Base-by-base conservation (phyloP, 2,888 invertebrate genomes). In the Xestia rhomboidea region DNA sequence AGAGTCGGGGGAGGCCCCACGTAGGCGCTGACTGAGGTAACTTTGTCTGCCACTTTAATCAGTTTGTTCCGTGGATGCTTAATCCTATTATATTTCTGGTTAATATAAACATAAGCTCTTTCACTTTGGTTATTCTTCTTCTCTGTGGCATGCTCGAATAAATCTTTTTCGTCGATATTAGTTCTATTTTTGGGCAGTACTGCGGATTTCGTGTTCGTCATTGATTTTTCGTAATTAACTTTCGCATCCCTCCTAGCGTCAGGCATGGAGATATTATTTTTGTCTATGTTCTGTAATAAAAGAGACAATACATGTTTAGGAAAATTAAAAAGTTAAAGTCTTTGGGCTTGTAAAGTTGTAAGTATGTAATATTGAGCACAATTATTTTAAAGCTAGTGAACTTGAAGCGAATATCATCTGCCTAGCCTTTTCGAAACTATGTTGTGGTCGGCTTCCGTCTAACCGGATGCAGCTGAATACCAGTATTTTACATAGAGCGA, bases 101-200 rank as follows among this genome's bases (percentile, higher is more conserved):
- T 94, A 41, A 95, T 89, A 68, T 89, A 93, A n/a, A 96, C 88
- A 75, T 93, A 94, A 38, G 96, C 93, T 84, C 95, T 91, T 88
- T 94, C 93, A 80, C 90, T 92, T 34, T 94, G 85, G 80, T 90
- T 93, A 62, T 90, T 92, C 44, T 90, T 83, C 87, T 92, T 92
- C 18, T 85, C 82, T 5, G 85, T 85, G 7, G 82, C 89, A 67
- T 92, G 82, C 78, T 93, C 90, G 70, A 91, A 93, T 69, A 95
- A 74, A 69, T 91, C 91, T 21, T 89, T 90, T 34, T 94, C 91
- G 34, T 88, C 88, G 6, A 85, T 85, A 38, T 81, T 67, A 64
- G 34, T 76, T 68, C 88, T 81, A 66, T 57, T 87, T 24, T 72
- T 57, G 11, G 85, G 85, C 18, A 87, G 44, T 46, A 66, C 60